phyloP scores from a whole-genome alignment of 2,888 invertebrate genomes.

The Masnerella sp. region DNA sequence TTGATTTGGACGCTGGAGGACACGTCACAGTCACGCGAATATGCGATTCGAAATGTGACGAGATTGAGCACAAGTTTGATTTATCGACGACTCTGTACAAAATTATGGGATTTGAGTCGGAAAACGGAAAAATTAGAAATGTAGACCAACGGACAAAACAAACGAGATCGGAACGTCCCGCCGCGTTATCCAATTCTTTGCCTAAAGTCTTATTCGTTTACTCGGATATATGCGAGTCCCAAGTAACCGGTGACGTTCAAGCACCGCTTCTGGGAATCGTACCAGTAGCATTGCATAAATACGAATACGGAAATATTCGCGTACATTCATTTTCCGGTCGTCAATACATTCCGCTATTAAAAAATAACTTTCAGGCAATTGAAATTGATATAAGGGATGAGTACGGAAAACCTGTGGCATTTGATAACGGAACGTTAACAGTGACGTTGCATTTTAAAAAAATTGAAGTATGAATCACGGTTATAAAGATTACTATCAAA shows the following conservation, averaged over 20 bases:
- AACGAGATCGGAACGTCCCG: background rate
- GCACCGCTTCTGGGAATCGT: slow-evolving; percentile 23
- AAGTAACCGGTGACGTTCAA: slow-evolving; percentile 18
- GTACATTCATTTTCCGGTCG: background rate
- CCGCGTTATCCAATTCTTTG: background rate
- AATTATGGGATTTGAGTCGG: slow-evolving; percentile 8
- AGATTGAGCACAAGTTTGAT: background rate
- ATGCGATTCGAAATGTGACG: background rate
- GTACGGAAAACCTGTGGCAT: slow-evolving; percentile 41
- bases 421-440: slow-evolving; percentile 37
- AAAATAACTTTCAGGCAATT: slow-evolving; percentile 32
- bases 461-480: background rate
- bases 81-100: background rate
- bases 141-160: no score
- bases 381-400: slow-evolving; percentile 52
- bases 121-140: no score
- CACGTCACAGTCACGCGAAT: background rate
- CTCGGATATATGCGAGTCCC: slow-evolving; percentile 4
- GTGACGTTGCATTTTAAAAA: slow-evolving; percentile 7
- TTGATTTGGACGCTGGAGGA: background rate
- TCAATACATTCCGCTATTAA: slow-evolving; percentile 34
- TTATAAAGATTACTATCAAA: background rate
- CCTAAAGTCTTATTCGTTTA: slow-evolving; percentile 17
- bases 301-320: background rate
- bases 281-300: slow-evolving; percentile 1